A percentile compares a stretch with the other conserved stretches of the same genome.
phyloP scores from a whole-genome alignment of 1,140 invertebrate species.

The Caenorhabditis elegans region DNA sequence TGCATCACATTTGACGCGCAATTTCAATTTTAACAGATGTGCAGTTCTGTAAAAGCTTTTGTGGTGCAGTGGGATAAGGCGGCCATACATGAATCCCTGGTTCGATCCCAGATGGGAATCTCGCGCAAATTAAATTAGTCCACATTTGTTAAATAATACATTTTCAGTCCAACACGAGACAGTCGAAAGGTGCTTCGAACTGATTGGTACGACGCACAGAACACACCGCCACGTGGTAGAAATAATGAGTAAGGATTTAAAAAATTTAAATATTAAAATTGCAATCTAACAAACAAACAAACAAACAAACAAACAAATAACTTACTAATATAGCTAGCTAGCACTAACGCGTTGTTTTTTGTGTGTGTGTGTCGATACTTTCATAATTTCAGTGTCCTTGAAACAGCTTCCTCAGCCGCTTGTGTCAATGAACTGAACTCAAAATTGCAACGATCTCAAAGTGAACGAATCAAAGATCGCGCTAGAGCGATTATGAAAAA shows the following conservation, averaged over 20 bases:
- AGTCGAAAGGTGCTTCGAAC: constrained; percentile 1
- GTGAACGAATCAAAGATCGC: constrained; percentile 42
- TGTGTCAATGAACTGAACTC: constrained; percentile 28
- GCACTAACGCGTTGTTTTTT: not conserved
- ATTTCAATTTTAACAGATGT: no score
- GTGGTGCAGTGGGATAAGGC: no score
- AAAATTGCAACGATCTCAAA: constrained; percentile 38
- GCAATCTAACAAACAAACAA: no score
- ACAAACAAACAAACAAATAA: no score
- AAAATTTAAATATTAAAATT: no score
- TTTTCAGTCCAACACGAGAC: constrained; percentile 24
- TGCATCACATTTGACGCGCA: no score
- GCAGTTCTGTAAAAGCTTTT: no score
- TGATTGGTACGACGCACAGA: constrained; percentile 17
- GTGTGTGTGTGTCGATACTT: not conserved
- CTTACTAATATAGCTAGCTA: no score
- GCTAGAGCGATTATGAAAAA: constrained; percentile 45
- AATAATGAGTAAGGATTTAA: not conserved
- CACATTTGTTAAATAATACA: not conserved
- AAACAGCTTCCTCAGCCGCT: not conserved
- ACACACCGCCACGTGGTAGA: not conserved
- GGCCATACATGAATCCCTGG: no score
- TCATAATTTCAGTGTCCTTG: not conserved
- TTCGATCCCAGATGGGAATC: no score
- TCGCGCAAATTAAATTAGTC: no score